Percentiles rank a stretch among this genome's conserved stretches.
Evolutionary conservation across 2,888 invertebrate species (phyloP).

Genomic region (Catocala sponsa): DNA sequence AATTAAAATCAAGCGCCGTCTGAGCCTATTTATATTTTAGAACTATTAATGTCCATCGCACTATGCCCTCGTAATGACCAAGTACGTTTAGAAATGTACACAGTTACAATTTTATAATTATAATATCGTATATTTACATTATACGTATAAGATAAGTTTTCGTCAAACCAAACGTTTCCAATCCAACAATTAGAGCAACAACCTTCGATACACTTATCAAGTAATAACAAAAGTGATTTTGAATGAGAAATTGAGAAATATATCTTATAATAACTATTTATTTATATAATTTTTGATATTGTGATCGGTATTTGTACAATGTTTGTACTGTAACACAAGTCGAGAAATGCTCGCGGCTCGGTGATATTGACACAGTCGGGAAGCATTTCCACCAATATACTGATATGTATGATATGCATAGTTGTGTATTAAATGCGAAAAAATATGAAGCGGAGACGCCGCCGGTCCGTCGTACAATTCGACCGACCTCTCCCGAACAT

Average conservation of each 20-base stretch:
- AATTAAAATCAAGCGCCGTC: not conserved
- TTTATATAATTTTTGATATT: constrained; percentile 9
- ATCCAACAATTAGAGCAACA: constrained; percentile 15
- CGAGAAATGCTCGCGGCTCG: constrained; percentile 7
- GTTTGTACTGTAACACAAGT: constrained; percentile 19
- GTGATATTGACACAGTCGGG: constrained; percentile 6
- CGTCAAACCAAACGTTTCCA: constrained; percentile 24
- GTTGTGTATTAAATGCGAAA: constrained; percentile 39
- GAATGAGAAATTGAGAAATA: constrained; percentile 19
- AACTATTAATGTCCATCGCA: constrained; percentile 2
- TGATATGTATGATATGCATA: constrained; percentile 37
- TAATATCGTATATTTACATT: constrained; percentile 46
- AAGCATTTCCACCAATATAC: constrained; percentile 21
- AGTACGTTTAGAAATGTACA: constrained; percentile 37
- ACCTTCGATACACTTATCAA: constrained; percentile 16
- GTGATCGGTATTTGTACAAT: constrained; percentile 16
- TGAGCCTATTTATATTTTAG: not conserved
- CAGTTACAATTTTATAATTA: constrained; percentile 29
- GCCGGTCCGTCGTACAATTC: not conserved
- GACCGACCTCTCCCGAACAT: constrained; percentile 18
- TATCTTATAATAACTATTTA: constrained; percentile 18
- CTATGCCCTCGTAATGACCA: constrained; percentile 1
- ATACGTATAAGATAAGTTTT: constrained; percentile 20
- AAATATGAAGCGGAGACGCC: constrained; percentile 1
- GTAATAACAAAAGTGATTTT: constrained; percentile 22